Base-by-base conservation (phyloP, 2,113 vertebrate species). In the Dicrurus megarhynchus region DNA sequence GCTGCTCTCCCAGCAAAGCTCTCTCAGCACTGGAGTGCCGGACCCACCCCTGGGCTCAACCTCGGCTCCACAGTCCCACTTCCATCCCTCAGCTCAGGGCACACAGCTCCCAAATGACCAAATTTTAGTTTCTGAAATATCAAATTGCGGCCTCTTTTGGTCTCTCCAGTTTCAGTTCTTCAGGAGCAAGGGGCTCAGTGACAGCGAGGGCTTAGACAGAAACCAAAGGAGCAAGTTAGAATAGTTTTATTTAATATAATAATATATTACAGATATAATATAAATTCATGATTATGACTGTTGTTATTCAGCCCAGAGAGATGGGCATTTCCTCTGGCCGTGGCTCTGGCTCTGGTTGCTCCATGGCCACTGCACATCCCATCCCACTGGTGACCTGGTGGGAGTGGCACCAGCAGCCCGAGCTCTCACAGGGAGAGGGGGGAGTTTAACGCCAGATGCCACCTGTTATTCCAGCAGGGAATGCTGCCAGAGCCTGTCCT, bases 381-480 rank as follows among this genome's bases (percentile, higher is more conserved):
- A 21, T 44, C 39, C 61, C 39, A 7, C 19, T 15, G 8, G 4
- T 33, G 68, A 75, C 60, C 16, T 13, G 53, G 6, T 9, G 26
- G n/a, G 47, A 52, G 27, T 9, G 21, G 33, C 63, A 18, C 6
- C 3, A 0, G 35, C 64, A 55, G 20, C 50, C 69, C 37, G 3
- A 16, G 37, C 1, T 26, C n/a, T 17, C 6, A 1, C 1, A 1
- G 7, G 1, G 6, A 41, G 33, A 24, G 37, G 9, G 32, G 23
- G 14, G 50, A 19, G 18, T 5, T 6, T 16, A 27, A 15, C 9
- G 7, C 53, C 28, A 19, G 39, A 11, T 17, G 19, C 55, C 32
- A 13, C 9, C 27, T 24, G n/a, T 23, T 32, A 24, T 16, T 47
- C 61, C 83, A 70, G 91, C 84, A 77, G 84, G 84, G 73, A 86